Evolutionary conservation across 2,888 invertebrate genomes (phyloP), one percentile per base, ranked within the genome.

Genomic region (Lysandra bellargus): DNA sequence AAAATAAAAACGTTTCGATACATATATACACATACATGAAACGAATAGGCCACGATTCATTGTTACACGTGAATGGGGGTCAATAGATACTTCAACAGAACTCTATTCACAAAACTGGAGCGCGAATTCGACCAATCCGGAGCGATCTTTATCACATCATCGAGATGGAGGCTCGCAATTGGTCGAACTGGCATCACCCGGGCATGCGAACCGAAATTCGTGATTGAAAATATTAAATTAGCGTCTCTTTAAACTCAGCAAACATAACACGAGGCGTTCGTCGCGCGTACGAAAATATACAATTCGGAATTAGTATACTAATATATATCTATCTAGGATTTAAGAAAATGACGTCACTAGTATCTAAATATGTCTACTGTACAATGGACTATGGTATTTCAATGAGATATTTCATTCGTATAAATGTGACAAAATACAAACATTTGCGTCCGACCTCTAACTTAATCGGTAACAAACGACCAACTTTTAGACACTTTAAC

Each of bases 391-490:
- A 93, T 92, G 92, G 92, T 92, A 93, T 90, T 91, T 87, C 88
- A 90, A 91, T 92, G 92, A 93, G 92, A 93, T 92, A 93, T 91
- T 69, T 89, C 88, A 89, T 91, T 93, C 88, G 92, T 94, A 94
- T 93, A 94, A 93, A 94, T 89, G 90, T 94, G 94, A 92, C 90
- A 94, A 94, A 94, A 94, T 94, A 94, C 92, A 92, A 92, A 92
- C 89, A 91, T 91, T 88, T 91, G 87, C 89, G 90, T 89, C 90
- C 90, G 88, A 88, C 88, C 88, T 89, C 86, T 90, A 90, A 91
- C 90, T 90, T 92, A 92, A 88, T 89, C 90, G 92, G 93, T 93
- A 94, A 94, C 93, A 91, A 93, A 91, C 91, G 90, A 91, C 90
- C 88, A 91, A 91, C 88, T 87, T 90, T 78, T 89, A 89, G 88